phyloP scores from a whole-genome alignment of 2,113 vertebrate species.

The Turnix velox region DNA sequence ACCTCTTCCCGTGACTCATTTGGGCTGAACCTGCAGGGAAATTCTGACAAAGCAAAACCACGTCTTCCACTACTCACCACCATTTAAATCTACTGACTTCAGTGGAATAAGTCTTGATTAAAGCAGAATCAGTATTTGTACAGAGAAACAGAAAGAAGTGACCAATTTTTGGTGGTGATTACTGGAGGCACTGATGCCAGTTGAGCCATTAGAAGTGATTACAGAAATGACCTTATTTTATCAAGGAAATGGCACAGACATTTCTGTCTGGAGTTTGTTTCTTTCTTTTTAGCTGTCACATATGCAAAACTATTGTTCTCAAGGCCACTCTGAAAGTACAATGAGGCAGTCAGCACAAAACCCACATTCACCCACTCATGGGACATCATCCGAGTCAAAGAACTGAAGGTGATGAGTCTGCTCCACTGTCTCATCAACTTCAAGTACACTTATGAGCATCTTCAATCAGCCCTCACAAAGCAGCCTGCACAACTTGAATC shows the following conservation, averaged over 20 bases:
- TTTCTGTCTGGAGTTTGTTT: conserved; percentile 17
- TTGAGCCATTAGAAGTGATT: neutral
- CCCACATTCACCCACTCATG: neutral
- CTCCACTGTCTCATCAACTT: neutral
- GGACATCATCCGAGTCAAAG: neutral
- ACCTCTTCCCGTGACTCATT: neutral
- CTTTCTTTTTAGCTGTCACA: neutral
- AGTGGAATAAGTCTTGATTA: neutral
- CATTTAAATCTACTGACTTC: neutral
- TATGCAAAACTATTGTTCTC: neutral
- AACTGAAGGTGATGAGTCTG: rapidly evolving
- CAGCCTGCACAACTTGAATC: neutral
- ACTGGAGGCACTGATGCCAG: neutral
- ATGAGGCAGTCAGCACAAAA: neutral
- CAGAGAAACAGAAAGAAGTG: neutral
- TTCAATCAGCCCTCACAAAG: neutral
- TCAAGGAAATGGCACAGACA: conserved; percentile 23
- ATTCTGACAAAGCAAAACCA: neutral
- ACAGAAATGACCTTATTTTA: neutral
- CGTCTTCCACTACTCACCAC: neutral
- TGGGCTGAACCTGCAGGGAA: neutral
- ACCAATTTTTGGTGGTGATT: neutral
- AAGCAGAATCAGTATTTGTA: conserved; percentile 6
- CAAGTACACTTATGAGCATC: neutral
- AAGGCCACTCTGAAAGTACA: neutral